phyloP scores from a whole-genome alignment of 2,113 vertebrate genomes.

The Hucho hucho region DNA sequence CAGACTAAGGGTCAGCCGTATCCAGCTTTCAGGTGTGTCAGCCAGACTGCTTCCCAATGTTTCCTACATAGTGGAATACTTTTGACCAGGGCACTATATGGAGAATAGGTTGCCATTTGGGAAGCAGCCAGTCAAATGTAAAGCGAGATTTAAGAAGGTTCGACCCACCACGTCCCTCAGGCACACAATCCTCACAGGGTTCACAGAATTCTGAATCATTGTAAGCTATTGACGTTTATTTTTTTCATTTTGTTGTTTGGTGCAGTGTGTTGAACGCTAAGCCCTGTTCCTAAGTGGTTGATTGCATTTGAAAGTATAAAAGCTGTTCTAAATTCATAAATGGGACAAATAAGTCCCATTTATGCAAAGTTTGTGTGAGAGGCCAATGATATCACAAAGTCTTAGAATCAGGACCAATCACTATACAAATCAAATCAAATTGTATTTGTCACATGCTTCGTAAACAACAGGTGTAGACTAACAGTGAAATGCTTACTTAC shows the following conservation, averaged over 20 bases:
- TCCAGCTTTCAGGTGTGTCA: constrained; percentile 7
- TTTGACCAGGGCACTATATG: too few relatives aligned
- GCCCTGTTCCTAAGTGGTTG: neutral
- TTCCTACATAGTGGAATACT: too few relatives aligned
- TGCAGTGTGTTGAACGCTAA: neutral
- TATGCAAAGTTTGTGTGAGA: neutral
- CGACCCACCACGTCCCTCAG: constrained; percentile 32
- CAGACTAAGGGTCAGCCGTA: constrained; percentile 16
- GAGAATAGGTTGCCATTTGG: too few relatives aligned
- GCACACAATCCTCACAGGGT: neutral
- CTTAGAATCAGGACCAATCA: too few relatives aligned
- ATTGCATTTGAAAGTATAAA: neutral
- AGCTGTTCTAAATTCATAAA: too few relatives aligned
- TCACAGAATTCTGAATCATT: neutral
- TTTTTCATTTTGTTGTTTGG: neutral
- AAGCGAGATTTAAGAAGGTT: neutral
- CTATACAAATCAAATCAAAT: neutral
- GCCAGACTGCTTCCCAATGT: neutral
- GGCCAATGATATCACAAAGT: neutral
- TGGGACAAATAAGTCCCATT: too few relatives aligned
- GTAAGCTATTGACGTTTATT: neutral
- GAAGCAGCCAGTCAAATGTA: neutral
- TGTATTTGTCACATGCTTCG: neutral
- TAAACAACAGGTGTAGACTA: too few relatives aligned
- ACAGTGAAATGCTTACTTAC: neutral